Base-by-base conservation (phyloP, 2,888 invertebrate species). In the Volucella zonaria region DNA sequence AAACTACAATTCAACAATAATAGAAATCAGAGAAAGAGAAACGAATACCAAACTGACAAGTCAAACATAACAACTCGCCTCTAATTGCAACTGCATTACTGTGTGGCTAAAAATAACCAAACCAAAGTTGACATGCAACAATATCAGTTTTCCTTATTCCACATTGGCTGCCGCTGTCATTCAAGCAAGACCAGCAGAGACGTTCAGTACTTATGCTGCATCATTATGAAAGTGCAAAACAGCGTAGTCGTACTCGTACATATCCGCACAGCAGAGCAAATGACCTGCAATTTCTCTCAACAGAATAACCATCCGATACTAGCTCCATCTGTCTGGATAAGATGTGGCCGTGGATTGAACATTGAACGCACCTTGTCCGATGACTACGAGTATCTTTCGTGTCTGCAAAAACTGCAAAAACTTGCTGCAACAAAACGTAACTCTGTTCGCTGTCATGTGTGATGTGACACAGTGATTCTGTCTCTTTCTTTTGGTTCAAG, bases 61-160 rank as follows among this genome's bases (percentile, higher is more conserved):
- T 38, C 62, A 47, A 47, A 15, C 31, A 31, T 6, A n/a, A 59
- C 56, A 74, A 64, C 64, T 75, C 64, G 11, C n/a, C 56, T 66
- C 31, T 31, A 42, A 58, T 31, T 49, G 56, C 49, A 75, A 23
- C 23, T 59, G 49, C 49, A 71, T 58, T 8, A 45, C 10, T 31
- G 31, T 31, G 56, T 58, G 58, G 42, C 59, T 76, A 67, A 67
- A 76, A 76, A 76, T 76, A 76, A 52, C 49, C 67, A 51, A 76
- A 52, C 59, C 67, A 43, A 23, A 43, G 51, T 31, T 75, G 11
- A 40, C 66, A 42, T 40, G 9, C 54, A 54, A 45, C 73, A 64
- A 64, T 8, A 9, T 52, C 40, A 51, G 31, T 67, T 76, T 75
- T 59, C 58, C 31, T 51, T 59, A 51, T 67, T 67, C 43, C 67